Percentiles rank a stretch among this genome's conserved stretches.
Evolutionary conservation across 2,888 invertebrate species (phyloP).

Genomic region (Drosophila antonietae): DNA sequence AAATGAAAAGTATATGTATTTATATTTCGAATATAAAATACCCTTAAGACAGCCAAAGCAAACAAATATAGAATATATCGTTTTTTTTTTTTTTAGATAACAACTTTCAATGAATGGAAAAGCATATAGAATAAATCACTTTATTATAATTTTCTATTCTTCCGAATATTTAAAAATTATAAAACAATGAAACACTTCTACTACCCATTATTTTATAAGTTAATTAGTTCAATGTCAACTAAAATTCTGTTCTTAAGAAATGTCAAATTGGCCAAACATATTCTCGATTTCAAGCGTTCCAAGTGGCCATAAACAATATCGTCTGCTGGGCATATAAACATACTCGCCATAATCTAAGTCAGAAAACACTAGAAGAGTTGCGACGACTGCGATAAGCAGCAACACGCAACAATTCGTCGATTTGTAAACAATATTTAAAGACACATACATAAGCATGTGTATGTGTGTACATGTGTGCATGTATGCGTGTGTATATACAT

Average conservation of each 20-base stretch:
- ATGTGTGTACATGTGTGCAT: no score
- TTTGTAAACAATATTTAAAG: slow-evolving; percentile 26
- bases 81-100: no score
- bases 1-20: neutral
- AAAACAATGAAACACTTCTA: neutral
- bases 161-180: neutral
- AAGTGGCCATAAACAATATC: slow-evolving; percentile 1
- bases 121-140: neutral
- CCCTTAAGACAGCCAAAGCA: neutral
- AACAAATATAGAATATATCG: no score
- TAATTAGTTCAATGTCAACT: neutral
- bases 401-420: slow-evolving; percentile 34
- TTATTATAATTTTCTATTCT: neutral
- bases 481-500: neutral
- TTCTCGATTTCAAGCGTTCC: neutral
- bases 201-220: neutral
- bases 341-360: slow-evolving; percentile 8
- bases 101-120: no score
- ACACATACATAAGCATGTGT: neutral
- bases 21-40: neutral
- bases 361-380: slow-evolving; percentile 60
- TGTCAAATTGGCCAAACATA: neutral
- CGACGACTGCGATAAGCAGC: slow-evolving; percentile 40
- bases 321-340: neutral
- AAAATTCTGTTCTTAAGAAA: neutral